These are phyloP conservation scores for Hippocampus guttulatus DNA, from an alignment of 2,113 vertebrate species.

Conservation along the genomic window DNA sequence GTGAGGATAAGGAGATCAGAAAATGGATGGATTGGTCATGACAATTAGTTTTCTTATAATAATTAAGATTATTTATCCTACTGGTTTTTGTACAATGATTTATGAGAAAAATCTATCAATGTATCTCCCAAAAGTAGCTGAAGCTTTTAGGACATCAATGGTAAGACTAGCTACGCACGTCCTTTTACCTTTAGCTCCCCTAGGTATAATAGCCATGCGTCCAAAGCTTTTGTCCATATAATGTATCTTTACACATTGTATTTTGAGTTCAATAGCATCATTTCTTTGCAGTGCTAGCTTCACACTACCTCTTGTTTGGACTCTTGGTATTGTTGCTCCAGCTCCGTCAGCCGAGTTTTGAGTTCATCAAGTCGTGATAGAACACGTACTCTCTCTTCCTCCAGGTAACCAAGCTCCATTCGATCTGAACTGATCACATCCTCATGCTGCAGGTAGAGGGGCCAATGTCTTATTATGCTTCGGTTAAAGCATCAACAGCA, in stretches of 20 bases:
- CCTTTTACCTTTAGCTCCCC: too few species aligned
- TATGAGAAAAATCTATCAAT: too few species aligned
- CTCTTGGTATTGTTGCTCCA: conserved; percentile 94
- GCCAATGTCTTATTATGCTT: neutral
- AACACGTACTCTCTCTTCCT: conserved; percentile 79
- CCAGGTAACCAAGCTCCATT: conserved; percentile 77
- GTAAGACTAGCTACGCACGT: too few species aligned
- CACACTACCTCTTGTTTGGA: conserved; percentile 81
- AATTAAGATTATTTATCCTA: too few species aligned
- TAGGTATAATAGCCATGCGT: too few species aligned
- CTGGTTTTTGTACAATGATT: too few species aligned
- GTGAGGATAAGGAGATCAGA: too few species aligned
- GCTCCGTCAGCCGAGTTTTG: conserved; percentile 81
- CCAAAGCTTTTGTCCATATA: neutral
- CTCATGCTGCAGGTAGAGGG: conserved; percentile 74
- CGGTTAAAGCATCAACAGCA: neutral
- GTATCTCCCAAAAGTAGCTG: too few species aligned
- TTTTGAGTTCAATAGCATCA: neutral
- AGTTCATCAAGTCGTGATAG: conserved; percentile 82
- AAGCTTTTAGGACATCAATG: too few species aligned
- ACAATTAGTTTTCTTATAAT: too few species aligned
- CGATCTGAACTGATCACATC: conserved; percentile 60
- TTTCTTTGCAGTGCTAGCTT: neutral
- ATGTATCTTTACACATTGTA: neutral
- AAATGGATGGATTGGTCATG: too few species aligned